phyloP scores from a whole-genome alignment of 1,140 invertebrate species.

The Copidosoma floridanum region DNA sequence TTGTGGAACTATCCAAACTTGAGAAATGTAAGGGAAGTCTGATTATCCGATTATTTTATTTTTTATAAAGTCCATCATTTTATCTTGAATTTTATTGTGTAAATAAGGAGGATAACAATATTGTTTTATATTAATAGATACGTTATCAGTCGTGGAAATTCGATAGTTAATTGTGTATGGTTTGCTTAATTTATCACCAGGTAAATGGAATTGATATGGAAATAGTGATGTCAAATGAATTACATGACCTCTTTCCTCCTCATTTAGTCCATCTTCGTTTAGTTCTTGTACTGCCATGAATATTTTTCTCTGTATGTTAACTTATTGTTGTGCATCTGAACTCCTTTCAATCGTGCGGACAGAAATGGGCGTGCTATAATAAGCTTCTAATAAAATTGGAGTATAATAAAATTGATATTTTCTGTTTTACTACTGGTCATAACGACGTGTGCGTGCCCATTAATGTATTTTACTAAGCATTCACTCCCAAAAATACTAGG shows the following conservation, averaged over 20 bases:
- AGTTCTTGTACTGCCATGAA: too few species aligned
- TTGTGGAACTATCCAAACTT: too few species aligned
- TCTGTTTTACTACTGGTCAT: not conserved
- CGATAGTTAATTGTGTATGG: too few species aligned
- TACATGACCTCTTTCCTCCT: too few species aligned
- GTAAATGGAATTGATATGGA: too few species aligned
- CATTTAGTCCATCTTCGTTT: too few species aligned
- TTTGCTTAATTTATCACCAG: too few species aligned
- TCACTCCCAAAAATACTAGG: not conserved
- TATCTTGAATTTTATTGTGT: not conserved
- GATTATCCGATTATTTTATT: conserved; percentile 40
- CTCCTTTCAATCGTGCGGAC: too few species aligned
- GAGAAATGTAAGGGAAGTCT: conserved; percentile 37
- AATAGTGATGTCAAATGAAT: too few species aligned
- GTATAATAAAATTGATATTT: not conserved
- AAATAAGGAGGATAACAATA: not conserved
- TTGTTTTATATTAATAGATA: not conserved
- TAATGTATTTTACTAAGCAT: not conserved
- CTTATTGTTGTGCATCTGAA: too few species aligned
- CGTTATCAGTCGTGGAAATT: not conserved
- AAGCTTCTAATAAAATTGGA: not conserved
- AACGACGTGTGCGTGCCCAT: not conserved
- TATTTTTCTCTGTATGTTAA: too few species aligned
- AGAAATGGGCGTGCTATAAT: not conserved
- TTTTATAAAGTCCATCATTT: conserved; percentile 21